Conservation (phyloP, 1,140 invertebrate genomes). For the Microplitis mediator region DNA sequence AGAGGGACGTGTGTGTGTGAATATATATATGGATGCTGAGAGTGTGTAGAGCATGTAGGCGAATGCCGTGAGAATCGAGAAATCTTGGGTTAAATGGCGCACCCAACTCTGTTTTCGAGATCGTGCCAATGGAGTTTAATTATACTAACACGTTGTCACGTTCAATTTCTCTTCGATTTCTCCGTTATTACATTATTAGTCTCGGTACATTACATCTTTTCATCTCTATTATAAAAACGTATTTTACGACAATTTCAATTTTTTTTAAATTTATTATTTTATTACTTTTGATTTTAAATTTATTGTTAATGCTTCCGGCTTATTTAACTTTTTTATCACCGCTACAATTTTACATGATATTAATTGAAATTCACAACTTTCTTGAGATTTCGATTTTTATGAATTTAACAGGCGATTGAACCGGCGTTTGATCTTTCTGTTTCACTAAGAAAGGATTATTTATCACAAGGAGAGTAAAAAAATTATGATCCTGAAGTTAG, state of each 20-base stretch:
- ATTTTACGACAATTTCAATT: neutral
- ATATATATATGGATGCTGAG: neutral
- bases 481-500: too few species aligned
- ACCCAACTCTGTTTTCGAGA: slow-evolving; percentile 15
- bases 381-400: too few species aligned
- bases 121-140: slow-evolving; percentile 12
- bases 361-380: too few species aligned
- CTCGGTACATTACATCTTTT: neutral
- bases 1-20: too few species aligned
- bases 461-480: too few species aligned
- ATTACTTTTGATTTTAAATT: too few species aligned
- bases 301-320: too few species aligned
- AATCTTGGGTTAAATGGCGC: slow-evolving; percentile 8
- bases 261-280: neutral
- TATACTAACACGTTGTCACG: slow-evolving; percentile 12
- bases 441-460: too few species aligned
- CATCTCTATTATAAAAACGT: neutral
- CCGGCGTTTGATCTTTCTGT: too few species aligned
- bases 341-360: too few species aligned
- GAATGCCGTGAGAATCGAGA: slow-evolving; percentile 12
- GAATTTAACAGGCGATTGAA: too few species aligned
- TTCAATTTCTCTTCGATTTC: slow-evolving; percentile 19
- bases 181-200: neutral
- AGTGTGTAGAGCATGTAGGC: slow-evolving; percentile 13
- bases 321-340: too few species aligned